Percentiles rank a stretch among this genome's conserved stretches.
phyloP scores from a whole-genome alignment of 2,888 invertebrate genomes.

The Xanthorhoe designata region DNA sequence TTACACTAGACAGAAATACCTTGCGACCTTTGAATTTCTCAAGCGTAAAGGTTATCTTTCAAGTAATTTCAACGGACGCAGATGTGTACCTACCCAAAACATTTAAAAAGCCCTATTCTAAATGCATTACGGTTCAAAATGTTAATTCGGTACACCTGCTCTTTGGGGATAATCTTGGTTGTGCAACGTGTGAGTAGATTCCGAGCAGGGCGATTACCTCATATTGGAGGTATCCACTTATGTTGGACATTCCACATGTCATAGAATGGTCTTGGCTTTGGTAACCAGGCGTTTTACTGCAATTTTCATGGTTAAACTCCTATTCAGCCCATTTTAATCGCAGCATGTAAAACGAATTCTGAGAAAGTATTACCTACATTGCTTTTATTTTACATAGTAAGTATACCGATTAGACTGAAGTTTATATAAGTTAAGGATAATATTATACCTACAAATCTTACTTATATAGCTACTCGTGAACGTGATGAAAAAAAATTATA shows the following conservation, averaged over 20 bases:
- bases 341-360: neutral
- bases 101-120: constrained; percentile 5
- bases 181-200: constrained; percentile 28
- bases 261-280: constrained; percentile 5
- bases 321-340: neutral
- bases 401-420: no score
- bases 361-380: neutral
- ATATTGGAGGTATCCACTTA: neutral
- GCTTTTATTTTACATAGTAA: no score
- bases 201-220: constrained; percentile 36
- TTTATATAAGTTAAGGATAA: no score
- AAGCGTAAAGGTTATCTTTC: constrained; percentile 38
- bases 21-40: constrained; percentile 29
- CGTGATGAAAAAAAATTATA: no score
- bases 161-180: constrained; percentile 19
- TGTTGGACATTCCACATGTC: constrained; percentile 16
- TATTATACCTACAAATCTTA: no score
- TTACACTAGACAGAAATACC: constrained; percentile 30
- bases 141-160: constrained; percentile 8
- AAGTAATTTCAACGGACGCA: constrained; percentile 28
- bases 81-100: constrained; percentile 16
- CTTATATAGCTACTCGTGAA: no score
- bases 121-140: constrained; percentile 14
- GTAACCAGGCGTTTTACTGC: neutral
- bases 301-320: neutral